Evolutionary conservation across 2,888 invertebrate species (phyloP), one percentile per base, ranked within the genome.

Genomic region (Litoditis marina): DNA sequence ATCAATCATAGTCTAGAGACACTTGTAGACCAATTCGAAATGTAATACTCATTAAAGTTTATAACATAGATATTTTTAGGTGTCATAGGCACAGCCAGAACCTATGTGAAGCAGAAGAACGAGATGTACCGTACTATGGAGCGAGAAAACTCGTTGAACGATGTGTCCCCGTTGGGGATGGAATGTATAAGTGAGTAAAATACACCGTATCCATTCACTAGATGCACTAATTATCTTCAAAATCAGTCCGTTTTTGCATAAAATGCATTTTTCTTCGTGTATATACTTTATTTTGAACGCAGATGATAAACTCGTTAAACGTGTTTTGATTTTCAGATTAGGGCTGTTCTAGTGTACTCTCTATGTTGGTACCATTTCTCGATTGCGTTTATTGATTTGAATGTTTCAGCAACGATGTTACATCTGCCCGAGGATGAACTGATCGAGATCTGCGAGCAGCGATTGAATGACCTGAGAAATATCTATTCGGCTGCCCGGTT

Each of bases 41-140:
- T 25, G 31, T 30, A 25, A 16, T 6, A 4, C 16, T 32, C 2
- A 7, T 27, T 50, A 49, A 27, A 49, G 16, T 19, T 5, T 5
- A 6, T 19, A 2, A n/a, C 0, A 32, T 6, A 5, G 4, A 19
- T 28, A 2, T 16, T 53, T 53, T 28, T 19, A 60, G 53, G 32
- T 32, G 16, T 42, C 6, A 22, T 53, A 22, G 28, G 16, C 31
- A 52, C 27, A 27, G 53, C 44, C n/a, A n/a, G n/a, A 11, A 44
- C 60, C 16, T 60, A 25, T 25, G 28, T 53, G 13, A 53, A 52
- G 27, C 6, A 36, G 30, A 60, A 60, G 31, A 60, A 60, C 47
- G 19, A 19, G 25, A 46, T 60, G 54, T 27, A 44, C 44, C 47
- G 46, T 16, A 39, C 31, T 30, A 19, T 59, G 39, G 59, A 51